Percentiles rank a stretch among this genome's conserved stretches.
phyloP scores from a whole-genome alignment of 1,140 invertebrate genomes.

The Bradysia coprophila region DNA sequence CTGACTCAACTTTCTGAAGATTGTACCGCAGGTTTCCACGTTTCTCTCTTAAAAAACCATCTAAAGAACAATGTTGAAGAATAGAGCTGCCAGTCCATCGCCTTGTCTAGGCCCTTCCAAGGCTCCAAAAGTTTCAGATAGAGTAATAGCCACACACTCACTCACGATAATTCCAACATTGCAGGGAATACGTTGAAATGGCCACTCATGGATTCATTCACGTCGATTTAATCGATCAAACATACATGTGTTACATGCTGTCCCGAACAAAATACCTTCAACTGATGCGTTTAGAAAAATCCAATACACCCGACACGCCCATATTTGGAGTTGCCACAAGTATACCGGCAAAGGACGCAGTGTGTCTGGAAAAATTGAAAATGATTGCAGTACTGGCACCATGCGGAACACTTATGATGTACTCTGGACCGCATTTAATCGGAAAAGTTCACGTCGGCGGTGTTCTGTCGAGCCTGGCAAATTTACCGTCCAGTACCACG shows the following conservation, averaged over 20 bases:
- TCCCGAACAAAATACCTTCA: constrained; percentile 41
- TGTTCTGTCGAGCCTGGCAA: constrained; percentile 37
- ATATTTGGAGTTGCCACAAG: constrained; percentile 55
- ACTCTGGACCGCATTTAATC: constrained; percentile 58
- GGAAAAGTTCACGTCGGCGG: constrained; percentile 72
- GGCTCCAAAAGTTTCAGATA: too few relatives aligned
- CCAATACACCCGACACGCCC: constrained; percentile 33
- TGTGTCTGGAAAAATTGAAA: constrained; percentile 51
- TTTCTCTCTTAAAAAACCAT: too few relatives aligned
- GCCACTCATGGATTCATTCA: constrained; percentile 66
- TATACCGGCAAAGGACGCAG: constrained; percentile 67
- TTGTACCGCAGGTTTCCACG: too few relatives aligned
- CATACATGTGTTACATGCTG: constrained; percentile 66
- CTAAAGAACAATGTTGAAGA: too few relatives aligned
- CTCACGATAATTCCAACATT: too few relatives aligned
- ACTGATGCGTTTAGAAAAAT: constrained; percentile 56
- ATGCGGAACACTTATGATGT: constrained; percentile 59
- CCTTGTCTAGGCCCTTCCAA: too few relatives aligned
- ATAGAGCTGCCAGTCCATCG: too few relatives aligned
- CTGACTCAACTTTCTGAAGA: too few relatives aligned
- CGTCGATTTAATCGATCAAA: constrained; percentile 63
- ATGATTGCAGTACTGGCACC: constrained; percentile 71
- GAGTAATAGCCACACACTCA: too few relatives aligned
- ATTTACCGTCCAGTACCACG: constrained; percentile 24
- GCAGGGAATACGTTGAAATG: constrained; percentile 24